Conservation (phyloP, 2,797 vertebrate genomes). For the Aeoliscus strigatus region DNA sequence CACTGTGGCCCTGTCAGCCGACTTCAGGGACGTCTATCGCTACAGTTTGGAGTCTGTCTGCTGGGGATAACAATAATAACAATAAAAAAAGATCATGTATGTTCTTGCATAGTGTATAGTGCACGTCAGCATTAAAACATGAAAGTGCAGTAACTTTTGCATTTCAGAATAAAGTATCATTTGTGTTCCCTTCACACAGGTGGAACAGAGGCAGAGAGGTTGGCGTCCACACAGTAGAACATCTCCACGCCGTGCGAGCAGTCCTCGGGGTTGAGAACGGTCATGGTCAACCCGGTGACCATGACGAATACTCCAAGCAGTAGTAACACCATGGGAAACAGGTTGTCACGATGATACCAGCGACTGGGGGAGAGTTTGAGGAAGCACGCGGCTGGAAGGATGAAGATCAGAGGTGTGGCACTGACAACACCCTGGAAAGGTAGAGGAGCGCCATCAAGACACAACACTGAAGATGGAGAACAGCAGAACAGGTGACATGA, state of each 20-base stretch:
- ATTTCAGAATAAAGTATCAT: no score
- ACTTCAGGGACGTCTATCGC: no score
- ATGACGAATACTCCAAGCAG: conserved; percentile 80
- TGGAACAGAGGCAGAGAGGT: conserved; percentile 69
- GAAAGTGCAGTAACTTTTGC: no score
- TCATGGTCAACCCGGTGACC: conserved; percentile 83
- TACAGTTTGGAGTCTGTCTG: neutral
- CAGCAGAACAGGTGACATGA: neutral
- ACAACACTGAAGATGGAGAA: no score
- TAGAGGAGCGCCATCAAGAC: neutral
- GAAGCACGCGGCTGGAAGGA: conserved; percentile 89
- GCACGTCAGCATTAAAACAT: no score
- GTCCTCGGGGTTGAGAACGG: conserved; percentile 77
- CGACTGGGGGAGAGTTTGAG: conserved; percentile 82
- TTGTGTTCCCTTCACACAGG: conserved; percentile 28
- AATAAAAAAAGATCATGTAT: no score
- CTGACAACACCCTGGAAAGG: conserved; percentile 83
- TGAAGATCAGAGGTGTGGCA: conserved; percentile 93
- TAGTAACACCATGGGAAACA: conserved; percentile 80
- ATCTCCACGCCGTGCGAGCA: conserved; percentile 91
- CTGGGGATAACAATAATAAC: no score
- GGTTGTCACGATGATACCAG: conserved; percentile 80
- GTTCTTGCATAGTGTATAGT: no score
- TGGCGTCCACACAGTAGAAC: conserved; percentile 84
- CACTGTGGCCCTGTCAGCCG: no score